phyloP scores from a whole-genome alignment of 2,797 vertebrate genomes.

The Hypotaenidia philippensis region DNA sequence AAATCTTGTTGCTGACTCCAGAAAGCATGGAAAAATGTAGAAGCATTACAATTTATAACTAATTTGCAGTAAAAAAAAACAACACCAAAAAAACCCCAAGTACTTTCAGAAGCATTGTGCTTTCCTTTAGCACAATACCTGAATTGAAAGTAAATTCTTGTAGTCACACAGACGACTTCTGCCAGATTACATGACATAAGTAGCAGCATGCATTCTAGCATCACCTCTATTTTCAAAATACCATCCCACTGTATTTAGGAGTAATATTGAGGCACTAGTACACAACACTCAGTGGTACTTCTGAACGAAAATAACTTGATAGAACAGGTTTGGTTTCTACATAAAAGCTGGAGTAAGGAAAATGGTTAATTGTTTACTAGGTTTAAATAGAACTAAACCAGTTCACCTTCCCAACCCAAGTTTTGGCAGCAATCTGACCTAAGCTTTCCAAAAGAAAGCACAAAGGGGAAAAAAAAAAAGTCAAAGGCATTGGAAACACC shows the following conservation, averaged over 20 bases:
- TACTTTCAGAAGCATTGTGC: not conserved
- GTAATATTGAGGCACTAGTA: not conserved
- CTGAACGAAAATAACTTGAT: not conserved
- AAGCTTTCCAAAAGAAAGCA: not conserved
- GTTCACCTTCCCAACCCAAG: slow-evolving; percentile 11
- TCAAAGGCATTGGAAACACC: not conserved
- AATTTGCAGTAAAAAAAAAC: not conserved
- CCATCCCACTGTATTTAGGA: not conserved
- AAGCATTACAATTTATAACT: not conserved
- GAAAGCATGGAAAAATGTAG: not conserved
- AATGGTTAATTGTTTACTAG: slow-evolving; percentile 29
- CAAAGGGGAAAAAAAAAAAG: not conserved
- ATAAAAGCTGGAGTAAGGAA: slow-evolving; percentile 1
- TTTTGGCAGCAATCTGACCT: slow-evolving; percentile 1
- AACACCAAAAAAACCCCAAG: too few relatives aligned
- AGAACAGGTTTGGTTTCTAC: not conserved
- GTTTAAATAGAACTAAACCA: slow-evolving; percentile 29
- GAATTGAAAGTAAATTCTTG: not conserved
- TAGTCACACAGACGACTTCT: not conserved
- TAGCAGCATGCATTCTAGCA: not conserved
- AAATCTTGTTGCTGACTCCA: not conserved
- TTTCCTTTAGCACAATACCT: not conserved
- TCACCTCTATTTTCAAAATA: slow-evolving; percentile 31
- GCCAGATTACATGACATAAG: not conserved
- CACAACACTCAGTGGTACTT: not conserved